phyloP scores from a whole-genome alignment of 1,140 invertebrate species.

The Dendroctonus valens region DNA sequence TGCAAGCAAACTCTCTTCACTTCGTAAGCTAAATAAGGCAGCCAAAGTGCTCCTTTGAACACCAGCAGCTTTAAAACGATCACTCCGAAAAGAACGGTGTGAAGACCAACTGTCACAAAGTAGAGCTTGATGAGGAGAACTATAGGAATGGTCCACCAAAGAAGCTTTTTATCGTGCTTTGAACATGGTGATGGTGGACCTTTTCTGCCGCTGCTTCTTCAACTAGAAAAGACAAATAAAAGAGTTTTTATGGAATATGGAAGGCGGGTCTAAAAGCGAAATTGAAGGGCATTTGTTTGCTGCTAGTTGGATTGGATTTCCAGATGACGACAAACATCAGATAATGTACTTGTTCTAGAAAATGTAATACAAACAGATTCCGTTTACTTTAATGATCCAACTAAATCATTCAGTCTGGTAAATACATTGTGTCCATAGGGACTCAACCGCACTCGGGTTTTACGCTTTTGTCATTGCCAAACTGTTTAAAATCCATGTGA shows the following conservation, averaged over 20 bases:
- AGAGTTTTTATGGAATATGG: too few species aligned
- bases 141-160: slow-evolving; percentile 25
- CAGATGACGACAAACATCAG: too few species aligned
- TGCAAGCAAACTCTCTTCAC: slow-evolving; percentile 26
- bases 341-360: too few species aligned
- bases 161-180: slow-evolving; percentile 21
- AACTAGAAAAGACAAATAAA: too few species aligned
- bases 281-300: too few species aligned
- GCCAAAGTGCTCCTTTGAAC: slow-evolving; percentile 29
- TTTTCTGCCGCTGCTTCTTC: background rate
- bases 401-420: background rate
- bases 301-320: too few species aligned
- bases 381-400: background rate
- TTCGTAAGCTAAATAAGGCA: slow-evolving; percentile 26
- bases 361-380: too few species aligned
- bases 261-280: too few species aligned
- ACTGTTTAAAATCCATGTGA: background rate
- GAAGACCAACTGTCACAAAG: slow-evolving; percentile 28
- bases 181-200: slow-evolving; percentile 8
- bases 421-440: background rate
- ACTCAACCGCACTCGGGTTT: background rate
- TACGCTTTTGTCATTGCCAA: slow-evolving; percentile 1
- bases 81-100: slow-evolving; percentile 30
- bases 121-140: slow-evolving; percentile 28
- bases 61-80: slow-evolving; percentile 28